phyloP scores from a whole-genome alignment of 2,113 vertebrate species.

The Myanophis thanlyinensis region DNA sequence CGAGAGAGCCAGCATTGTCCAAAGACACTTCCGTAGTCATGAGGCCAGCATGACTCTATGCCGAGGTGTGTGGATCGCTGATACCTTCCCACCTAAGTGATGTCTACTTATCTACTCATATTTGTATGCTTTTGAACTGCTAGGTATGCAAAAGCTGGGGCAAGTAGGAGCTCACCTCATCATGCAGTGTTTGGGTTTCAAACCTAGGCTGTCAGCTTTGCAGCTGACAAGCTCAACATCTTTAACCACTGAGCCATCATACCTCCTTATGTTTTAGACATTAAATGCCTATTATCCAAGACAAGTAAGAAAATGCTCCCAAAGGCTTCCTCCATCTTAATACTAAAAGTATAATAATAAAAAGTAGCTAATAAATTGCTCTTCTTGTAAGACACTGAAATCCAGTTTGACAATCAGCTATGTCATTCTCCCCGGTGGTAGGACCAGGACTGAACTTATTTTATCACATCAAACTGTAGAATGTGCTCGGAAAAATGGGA shows the following conservation, averaged over 20 bases:
- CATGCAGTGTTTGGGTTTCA: background rate
- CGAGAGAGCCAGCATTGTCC: background rate
- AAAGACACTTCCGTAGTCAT: background rate
- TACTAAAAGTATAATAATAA: background rate
- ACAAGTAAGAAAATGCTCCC: background rate
- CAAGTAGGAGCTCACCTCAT: background rate
- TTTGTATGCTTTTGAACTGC: background rate
- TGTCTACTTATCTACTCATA: background rate
- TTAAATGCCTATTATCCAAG: background rate
- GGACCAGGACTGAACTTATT: background rate
- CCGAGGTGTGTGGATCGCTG: accelerated
- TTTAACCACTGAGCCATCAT: background rate
- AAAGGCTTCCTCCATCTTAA: background rate
- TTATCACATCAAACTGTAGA: background rate
- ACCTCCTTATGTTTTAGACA: background rate
- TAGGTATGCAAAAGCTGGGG: background rate
- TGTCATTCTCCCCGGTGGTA: background rate
- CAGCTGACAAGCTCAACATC: background rate
- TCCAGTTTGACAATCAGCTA: background rate
- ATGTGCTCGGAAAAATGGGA: background rate
- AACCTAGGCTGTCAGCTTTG: background rate
- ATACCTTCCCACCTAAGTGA: background rate
- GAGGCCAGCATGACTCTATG: background rate
- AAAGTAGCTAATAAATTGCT: background rate
- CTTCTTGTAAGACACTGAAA: background rate